Percentiles rank a stretch among this genome's conserved stretches.
These are phyloP conservation scores for Gorsachius magnificus DNA, from an alignment of 2,797 vertebrate genomes.

Conservation along the genomic window DNA sequence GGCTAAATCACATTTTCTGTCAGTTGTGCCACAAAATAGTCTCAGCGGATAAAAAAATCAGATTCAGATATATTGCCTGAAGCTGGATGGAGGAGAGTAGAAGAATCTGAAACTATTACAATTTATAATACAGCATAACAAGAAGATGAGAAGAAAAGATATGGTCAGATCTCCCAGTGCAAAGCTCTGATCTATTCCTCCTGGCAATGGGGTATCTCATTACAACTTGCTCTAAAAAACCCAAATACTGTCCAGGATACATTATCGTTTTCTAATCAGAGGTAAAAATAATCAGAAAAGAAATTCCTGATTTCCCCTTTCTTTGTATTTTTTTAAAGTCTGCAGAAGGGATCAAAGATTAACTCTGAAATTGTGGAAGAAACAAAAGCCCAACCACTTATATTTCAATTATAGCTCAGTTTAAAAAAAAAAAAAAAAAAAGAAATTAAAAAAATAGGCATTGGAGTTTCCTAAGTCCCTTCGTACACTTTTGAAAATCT, in stretches of 20 bases:
- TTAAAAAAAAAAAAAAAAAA: background rate
- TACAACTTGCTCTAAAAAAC: background rate
- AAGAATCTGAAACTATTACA: constrained; percentile 6
- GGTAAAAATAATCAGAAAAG: background rate
- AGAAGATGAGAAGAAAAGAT: constrained; percentile 8
- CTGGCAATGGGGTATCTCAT: background rate
- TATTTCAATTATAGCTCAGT: background rate
- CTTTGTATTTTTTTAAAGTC: background rate
- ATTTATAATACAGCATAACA: background rate
- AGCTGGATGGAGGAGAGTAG: background rate
- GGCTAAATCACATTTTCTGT: background rate
- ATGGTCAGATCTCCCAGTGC: background rate
- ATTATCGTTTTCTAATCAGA: background rate
- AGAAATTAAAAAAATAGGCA: background rate
- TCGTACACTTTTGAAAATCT: background rate
- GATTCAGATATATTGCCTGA: constrained; percentile 10
- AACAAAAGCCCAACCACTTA: background rate
- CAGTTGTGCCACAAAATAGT: background rate
- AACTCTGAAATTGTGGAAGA: background rate
- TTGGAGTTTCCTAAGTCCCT: background rate
- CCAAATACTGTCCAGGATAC: background rate
- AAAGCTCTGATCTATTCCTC: background rate
- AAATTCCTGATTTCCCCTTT: background rate
- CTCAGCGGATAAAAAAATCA: background rate
- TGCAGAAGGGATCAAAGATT: background rate